Evolutionary conservation across 2,113 vertebrate species (phyloP), one percentile per base, ranked within the genome.

Genomic region (Glareola pratincola): DNA sequence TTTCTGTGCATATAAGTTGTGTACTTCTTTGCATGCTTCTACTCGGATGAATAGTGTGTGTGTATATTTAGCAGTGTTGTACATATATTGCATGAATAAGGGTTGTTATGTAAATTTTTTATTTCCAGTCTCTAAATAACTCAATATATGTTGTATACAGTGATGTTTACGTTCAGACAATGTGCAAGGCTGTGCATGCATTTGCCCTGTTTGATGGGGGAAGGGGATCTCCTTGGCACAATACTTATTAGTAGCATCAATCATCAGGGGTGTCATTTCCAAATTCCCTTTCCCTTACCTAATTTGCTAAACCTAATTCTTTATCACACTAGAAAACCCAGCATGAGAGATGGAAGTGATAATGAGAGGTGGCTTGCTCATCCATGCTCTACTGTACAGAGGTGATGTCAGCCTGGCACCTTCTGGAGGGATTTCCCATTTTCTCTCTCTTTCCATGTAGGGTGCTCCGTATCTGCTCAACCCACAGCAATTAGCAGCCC

Each of bases 271-370:
- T 95, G 96, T 97, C 97, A 97, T 95, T 97, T 97, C 96, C 95
- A 97, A 96, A 97, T 90, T 95, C 97, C 95, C 92, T 94, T 94
- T 97, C 95, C 95, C 89, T 95, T 94, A 94, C 96, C 95, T 97
- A 97, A 97, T 97, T 97, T 97, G 94, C 97, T 96, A 90, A 97
- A 97, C 95, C 88, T 97, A 95, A 98, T 98, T 98, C 95, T 97
- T 97, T 85, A 96, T 97, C 96, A 96, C 86, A 92, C 91, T 92
- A 56, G 94, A 85, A 88, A 96, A 92, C 87, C 88, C 85, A 84
- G 92, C 82, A 50, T 97, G 97, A 98, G 96, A 96, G 96, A 97
- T 96, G 96, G 94, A 95, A 85, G 89, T 54, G 88, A 71, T 97
- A 96, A 97, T 94, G 94, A 96, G 96, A 91, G 83, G 72, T 90